Percentiles rank a stretch among this genome's conserved stretches.
Evolutionary conservation across 2,113 vertebrate genomes (phyloP).

Genomic region (Colossoma macropomum): DNA sequence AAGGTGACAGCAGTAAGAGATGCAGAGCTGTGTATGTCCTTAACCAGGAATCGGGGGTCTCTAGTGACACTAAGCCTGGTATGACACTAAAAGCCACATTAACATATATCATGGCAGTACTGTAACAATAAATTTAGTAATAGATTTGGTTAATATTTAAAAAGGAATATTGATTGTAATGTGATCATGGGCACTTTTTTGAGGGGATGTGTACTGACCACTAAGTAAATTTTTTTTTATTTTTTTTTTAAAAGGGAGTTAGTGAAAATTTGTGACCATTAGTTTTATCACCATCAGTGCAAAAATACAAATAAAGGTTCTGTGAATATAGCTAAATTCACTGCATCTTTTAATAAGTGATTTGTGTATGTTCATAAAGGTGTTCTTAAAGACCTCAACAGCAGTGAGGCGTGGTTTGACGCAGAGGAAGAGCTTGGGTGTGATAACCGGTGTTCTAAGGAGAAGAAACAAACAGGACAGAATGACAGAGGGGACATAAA

Average conservation of each 20-base stretch:
- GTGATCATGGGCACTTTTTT: no score
- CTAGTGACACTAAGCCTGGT: not conserved
- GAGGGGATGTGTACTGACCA: no score
- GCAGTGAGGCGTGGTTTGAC: conserved; percentile 71
- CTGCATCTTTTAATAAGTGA: not conserved
- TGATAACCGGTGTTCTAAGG: conserved; percentile 10
- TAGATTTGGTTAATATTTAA: no score
- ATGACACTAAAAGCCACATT: conserved; percentile 10
- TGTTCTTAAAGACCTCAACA: conserved; percentile 44
- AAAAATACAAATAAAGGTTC: no score
- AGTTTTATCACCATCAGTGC: no score
- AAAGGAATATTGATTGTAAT: no score
- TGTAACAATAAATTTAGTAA: no score
- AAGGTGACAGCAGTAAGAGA: not conserved
- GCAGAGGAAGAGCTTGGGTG: conserved; percentile 67
- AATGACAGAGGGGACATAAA: not conserved
- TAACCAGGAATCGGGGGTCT: not conserved
- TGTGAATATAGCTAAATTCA: not conserved
- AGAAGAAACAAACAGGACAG: not conserved
- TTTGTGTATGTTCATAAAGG: not conserved
- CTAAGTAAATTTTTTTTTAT: no score
- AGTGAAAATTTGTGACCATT: no score
- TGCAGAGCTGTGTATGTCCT: not conserved
- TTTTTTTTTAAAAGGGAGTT: no score
- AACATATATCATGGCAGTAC: not conserved